These are phyloP conservation scores for Drosophila auraria DNA, from an alignment of 1,140 invertebrate genomes.

Conservation along the genomic window DNA sequence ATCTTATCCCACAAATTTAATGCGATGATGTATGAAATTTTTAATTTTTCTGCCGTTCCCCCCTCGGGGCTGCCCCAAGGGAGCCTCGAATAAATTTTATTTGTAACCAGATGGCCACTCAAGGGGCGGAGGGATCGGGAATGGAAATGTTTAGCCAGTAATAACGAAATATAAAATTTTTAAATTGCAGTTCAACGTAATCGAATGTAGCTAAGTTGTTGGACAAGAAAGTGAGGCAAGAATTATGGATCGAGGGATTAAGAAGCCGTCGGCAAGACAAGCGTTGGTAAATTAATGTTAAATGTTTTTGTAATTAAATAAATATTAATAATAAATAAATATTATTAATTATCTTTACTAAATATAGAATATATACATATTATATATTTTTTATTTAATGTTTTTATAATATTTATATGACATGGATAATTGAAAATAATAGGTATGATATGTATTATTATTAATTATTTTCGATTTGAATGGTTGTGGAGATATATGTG, in stretches of 20 bases:
- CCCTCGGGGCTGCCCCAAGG: not conserved
- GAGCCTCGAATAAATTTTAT: conserved; percentile 24
- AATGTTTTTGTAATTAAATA: not conserved
- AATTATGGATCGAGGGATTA: not conserved
- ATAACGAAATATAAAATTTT: conserved; percentile 12
- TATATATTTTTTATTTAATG: not conserved
- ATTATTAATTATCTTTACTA: not conserved
- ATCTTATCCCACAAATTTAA: conserved; percentile 82
- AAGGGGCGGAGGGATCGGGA: conserved; percentile 7
- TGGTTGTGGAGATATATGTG: no score
- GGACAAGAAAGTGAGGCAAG: not conserved
- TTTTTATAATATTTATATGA: fast-evolving
- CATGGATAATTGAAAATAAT: not conserved
- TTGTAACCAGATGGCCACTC: conserved; percentile 50
- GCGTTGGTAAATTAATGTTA: not conserved
- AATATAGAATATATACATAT: no score
- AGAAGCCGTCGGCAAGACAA: conserved; percentile 21
- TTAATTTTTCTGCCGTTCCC: conserved; percentile 59
- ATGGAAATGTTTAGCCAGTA: conserved; percentile 13
- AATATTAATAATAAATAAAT: not conserved
- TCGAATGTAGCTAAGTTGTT: conserved; percentile 2
- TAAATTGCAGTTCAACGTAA: conserved; percentile 17
- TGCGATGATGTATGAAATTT: conserved; percentile 83
- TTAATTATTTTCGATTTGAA: not conserved
- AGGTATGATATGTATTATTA: not conserved